Conservation (phyloP, 2,113 vertebrate genomes). For the Thinocorus orbignyianus region DNA sequence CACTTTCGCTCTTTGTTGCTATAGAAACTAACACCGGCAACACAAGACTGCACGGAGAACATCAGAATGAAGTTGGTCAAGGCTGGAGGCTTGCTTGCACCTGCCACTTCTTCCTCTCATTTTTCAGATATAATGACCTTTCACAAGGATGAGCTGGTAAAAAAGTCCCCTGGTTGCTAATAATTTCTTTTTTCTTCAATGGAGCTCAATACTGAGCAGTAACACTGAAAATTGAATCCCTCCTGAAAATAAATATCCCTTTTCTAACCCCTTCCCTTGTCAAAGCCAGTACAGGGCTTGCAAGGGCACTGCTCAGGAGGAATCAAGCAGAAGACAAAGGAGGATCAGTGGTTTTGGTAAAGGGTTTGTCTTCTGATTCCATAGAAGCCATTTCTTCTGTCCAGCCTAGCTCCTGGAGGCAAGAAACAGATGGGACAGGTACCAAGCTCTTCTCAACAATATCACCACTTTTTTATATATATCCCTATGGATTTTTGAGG, state of each 20-base stretch:
- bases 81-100: neutral
- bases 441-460: neutral
- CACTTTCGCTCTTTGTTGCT: conserved; percentile 45
- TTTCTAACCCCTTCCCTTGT: neutral
- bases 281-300: neutral
- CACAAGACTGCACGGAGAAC: neutral
- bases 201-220: neutral
- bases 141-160: neutral
- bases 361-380: neutral
- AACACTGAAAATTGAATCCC: neutral
- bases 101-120: neutral
- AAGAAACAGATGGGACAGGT: neutral
- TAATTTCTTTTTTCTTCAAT: neutral
- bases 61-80: conserved; percentile 8
- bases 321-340: neutral
- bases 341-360: neutral
- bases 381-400: neutral
- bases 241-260: neutral
- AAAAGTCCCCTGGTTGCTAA: neutral
- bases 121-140: neutral
- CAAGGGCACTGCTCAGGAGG: neutral
- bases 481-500: neutral
- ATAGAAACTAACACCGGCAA: conserved; percentile 49
- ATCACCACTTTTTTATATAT: neutral
- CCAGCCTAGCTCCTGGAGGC: neutral